Evolutionary conservation across 2,797 vertebrate species (phyloP).

Genomic region (Hipposideros larvatus): DNA sequence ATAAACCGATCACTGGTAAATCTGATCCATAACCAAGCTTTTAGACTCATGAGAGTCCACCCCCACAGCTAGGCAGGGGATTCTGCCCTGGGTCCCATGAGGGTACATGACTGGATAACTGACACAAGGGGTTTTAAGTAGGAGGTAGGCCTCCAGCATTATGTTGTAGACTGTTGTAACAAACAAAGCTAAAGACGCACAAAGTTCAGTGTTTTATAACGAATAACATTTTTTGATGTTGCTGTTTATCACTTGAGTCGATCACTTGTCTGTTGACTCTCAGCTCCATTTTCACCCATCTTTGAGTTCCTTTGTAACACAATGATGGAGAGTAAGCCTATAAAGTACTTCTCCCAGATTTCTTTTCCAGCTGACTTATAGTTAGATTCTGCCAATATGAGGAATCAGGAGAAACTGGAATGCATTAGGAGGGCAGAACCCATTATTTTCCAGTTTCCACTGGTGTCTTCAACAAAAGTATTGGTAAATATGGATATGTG

Average conservation of each 20-base stretch:
- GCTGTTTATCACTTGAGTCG: not conserved
- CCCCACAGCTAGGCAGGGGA: not conserved
- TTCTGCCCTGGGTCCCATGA: not conserved
- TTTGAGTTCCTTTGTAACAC: not conserved
- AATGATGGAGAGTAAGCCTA: not conserved
- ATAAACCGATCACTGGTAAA: not conserved
- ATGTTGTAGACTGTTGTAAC: not conserved
- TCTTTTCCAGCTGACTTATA: not conserved
- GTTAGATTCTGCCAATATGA: not conserved
- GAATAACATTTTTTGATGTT: not conserved
- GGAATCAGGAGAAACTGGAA: not conserved
- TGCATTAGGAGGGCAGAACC: not conserved
- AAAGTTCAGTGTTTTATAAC: not conserved
- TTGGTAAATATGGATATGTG: not conserved
- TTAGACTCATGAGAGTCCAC: not conserved
- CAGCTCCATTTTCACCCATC: not conserved
- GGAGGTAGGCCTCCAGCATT: not conserved
- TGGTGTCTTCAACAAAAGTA: not conserved
- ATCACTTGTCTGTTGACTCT: not conserved
- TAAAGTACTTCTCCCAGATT: not conserved
- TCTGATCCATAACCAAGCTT: not conserved
- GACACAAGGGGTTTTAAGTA: not conserved
- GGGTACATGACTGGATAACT: not conserved
- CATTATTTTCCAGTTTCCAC: not conserved
- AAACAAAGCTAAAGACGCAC: not conserved